These are phyloP conservation scores for Tenebrosternarchus preto DNA, from an alignment of 2,113 vertebrate genomes.

Conservation along the genomic window DNA sequence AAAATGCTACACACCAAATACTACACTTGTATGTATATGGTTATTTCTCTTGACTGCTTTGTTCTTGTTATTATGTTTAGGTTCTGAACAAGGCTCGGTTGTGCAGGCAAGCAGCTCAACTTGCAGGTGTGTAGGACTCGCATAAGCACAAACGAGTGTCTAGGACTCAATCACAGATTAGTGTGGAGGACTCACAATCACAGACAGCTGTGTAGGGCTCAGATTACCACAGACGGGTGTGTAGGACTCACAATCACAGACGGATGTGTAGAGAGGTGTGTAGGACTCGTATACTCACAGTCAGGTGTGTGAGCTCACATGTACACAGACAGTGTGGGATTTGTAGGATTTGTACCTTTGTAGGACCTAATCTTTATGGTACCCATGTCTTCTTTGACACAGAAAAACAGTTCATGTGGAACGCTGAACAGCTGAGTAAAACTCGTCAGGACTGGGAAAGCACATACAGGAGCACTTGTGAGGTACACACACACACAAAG, in stretches of 20 bases:
- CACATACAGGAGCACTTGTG: conserved; percentile 85
- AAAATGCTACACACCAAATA: too few species aligned
- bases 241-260: too few species aligned
- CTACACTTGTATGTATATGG: background rate
- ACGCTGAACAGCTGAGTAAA: conserved; percentile 78
- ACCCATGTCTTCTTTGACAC: conserved; percentile 13
- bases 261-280: too few species aligned
- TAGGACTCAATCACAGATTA: too few species aligned
- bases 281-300: too few species aligned
- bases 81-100: conserved; percentile 84
- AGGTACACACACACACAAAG: conserved; percentile 75
- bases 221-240: too few species aligned
- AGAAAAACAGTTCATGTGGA: conserved; percentile 82
- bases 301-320: too few species aligned
- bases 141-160: background rate
- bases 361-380: too few species aligned
- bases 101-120: conserved; percentile 77
- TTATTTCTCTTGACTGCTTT: background rate
- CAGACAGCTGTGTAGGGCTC: too few species aligned
- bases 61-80: conserved; percentile 62
- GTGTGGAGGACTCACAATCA: too few species aligned
- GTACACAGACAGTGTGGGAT: too few species aligned
- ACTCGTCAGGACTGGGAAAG: conserved; percentile 85
- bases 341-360: too few species aligned
- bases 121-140: conserved; percentile 80